phyloP scores from a whole-genome alignment of 2,888 invertebrate species.

The Dioctria linearis region DNA sequence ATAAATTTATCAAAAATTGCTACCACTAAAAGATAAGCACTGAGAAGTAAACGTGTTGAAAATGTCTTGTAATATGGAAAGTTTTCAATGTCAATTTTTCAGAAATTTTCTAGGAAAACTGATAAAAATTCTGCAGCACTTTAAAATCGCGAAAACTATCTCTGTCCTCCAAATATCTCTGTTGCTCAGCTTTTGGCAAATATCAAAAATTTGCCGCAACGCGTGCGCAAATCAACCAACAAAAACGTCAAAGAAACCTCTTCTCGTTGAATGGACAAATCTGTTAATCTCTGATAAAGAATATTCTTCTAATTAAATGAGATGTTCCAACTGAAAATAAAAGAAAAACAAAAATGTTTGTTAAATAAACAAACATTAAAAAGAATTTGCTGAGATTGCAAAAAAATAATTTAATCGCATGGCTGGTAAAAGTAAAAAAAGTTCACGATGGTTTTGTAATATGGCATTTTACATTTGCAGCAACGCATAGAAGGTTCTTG shows the following conservation, averaged over 20 bases:
- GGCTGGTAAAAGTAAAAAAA: constrained; percentile 3
- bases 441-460: constrained; percentile 22
- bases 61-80: not conserved
- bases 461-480: not conserved
- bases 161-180: not conserved
- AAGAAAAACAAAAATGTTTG: constrained; percentile 3
- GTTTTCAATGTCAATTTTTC: not conserved
- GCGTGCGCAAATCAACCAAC: constrained; percentile 33
- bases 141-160: not conserved
- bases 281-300: not conserved
- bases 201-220: constrained; percentile 32
- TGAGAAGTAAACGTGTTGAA: not conserved
- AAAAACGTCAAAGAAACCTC: constrained; percentile 25
- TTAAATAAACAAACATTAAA: not conserved
- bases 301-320: constrained; percentile 6
- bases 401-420: not conserved
- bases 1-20: constrained; percentile 4
- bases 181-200: not conserved
- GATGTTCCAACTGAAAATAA: constrained; percentile 15
- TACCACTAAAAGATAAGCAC: constrained; percentile 33
- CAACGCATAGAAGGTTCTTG: not conserved
- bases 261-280: not conserved
- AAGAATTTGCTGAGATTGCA: constrained; percentile 24
- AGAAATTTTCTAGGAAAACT: constrained; percentile 15
- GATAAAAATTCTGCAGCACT: constrained; percentile 3